phyloP scores from a whole-genome alignment of 2,113 vertebrate genomes.

The Phodopus roborovskii region DNA sequence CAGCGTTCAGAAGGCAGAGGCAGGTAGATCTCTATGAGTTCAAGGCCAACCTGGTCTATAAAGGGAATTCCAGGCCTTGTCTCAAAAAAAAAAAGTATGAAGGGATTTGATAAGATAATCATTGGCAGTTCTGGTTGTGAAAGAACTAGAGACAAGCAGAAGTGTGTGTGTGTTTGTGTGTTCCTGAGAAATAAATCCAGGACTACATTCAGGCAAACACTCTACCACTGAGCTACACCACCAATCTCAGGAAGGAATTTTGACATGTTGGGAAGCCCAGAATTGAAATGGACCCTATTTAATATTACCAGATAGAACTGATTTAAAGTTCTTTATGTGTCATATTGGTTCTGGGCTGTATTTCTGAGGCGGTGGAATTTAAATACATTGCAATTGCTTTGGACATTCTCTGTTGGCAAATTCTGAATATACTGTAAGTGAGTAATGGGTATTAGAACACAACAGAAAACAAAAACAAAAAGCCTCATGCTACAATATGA shows the following conservation, averaged over 20 bases:
- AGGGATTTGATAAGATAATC: neutral
- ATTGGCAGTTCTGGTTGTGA: neutral
- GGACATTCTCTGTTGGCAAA: neutral
- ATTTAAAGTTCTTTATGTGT: constrained; percentile 3
- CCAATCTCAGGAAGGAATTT: neutral
- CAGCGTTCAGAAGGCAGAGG: neutral
- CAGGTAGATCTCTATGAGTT: neutral
- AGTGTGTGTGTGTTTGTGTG: neutral
- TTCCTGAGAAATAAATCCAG: neutral
- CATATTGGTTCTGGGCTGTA: neutral
- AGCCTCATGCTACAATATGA: neutral
- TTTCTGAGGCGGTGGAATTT: neutral
- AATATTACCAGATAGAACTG: neutral
- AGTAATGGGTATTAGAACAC: neutral
- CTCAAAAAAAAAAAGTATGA: neutral
- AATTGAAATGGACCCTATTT: neutral
- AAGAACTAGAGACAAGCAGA: neutral
- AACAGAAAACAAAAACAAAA: neutral
- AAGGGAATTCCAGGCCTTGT: neutral
- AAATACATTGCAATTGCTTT: neutral
- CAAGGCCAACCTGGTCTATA: neutral
- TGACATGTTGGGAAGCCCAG: neutral
- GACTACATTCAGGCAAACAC: neutral
- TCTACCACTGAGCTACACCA: neutral
- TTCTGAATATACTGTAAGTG: neutral